Percentiles rank a stretch among this genome's conserved stretches.
phyloP scores from a whole-genome alignment of 2,797 vertebrate genomes.

The Anabacerthia variegaticeps region DNA sequence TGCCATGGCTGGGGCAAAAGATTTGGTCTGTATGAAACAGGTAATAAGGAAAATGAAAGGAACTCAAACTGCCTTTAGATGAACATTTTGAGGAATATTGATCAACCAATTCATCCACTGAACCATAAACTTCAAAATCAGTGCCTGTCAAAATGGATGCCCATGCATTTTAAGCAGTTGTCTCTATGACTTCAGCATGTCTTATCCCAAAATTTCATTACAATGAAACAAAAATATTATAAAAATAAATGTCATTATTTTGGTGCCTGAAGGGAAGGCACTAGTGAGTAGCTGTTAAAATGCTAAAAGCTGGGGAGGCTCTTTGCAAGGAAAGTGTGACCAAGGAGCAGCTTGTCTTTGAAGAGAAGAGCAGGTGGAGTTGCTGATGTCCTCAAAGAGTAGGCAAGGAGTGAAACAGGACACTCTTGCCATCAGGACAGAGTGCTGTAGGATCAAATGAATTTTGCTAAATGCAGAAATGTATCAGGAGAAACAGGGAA shows the following conservation, averaged over 20 bases:
- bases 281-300: not conserved
- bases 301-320: not conserved
- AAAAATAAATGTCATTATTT: not conserved
- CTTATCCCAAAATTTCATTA: not conserved
- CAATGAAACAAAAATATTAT: not conserved
- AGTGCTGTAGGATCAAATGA: not conserved
- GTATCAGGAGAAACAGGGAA: not conserved
- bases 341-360: not conserved
- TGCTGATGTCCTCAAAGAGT: not conserved
- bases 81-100: not conserved
- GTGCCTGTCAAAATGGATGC: not conserved
- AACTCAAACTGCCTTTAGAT: not conserved
- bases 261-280: not conserved
- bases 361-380: not conserved
- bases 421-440: not conserved
- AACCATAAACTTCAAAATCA: not conserved
- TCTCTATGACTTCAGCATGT: rapidly evolving
- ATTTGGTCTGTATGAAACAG: not conserved
- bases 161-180: not conserved
- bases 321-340: not conserved
- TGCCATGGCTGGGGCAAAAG: rapidly evolving
- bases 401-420: not conserved
- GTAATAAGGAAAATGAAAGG: not conserved
- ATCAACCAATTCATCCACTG: not conserved
- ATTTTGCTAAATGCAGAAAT: not conserved